These are phyloP conservation scores for Ceraclea dissimilis DNA, from an alignment of 2,888 invertebrate genomes.

Conservation along the genomic window DNA sequence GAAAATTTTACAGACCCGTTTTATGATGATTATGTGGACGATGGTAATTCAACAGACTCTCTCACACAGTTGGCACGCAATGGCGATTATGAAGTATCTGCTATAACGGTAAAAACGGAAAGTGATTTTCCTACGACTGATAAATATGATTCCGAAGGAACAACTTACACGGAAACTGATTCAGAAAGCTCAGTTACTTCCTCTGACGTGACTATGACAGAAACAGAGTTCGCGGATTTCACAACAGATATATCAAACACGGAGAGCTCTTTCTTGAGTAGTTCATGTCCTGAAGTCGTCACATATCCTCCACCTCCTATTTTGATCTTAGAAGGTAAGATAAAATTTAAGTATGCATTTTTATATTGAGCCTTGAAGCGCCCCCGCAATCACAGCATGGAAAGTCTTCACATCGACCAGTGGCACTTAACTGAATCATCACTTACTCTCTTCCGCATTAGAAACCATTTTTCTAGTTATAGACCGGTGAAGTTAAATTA, in stretches of 20 bases:
- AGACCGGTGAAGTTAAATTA: too few relatives aligned
- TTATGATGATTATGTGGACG: conserved; percentile 38
- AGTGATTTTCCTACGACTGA: conserved; percentile 25
- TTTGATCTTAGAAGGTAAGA: conserved; percentile 80
- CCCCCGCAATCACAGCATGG: conserved; percentile 6
- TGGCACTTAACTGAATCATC: background rate
- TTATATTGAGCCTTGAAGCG: background rate
- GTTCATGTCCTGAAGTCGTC: conserved; percentile 32
- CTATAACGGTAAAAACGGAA: conserved; percentile 22
- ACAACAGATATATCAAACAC: conserved; percentile 27
- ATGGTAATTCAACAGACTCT: conserved; percentile 10
- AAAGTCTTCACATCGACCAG: conserved; percentile 1
- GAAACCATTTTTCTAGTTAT: too few relatives aligned
- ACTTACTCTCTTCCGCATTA: background rate
- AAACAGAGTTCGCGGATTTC: conserved; percentile 21
- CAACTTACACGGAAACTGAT: conserved; percentile 1
- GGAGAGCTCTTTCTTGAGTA: conserved; percentile 16
- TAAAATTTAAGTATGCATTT: conserved; percentile 9
- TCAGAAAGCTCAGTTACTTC: conserved; percentile 7
- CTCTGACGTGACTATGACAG: conserved; percentile 5
- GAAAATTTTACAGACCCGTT: conserved; percentile 36
- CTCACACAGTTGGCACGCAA: background rate
- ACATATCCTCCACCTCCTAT: conserved; percentile 59
- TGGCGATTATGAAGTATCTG: too few relatives aligned
- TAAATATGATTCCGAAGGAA: background rate